Evolutionary conservation across 2,797 vertebrate species (phyloP), one percentile per base, ranked within the genome.

Genomic region (Mallotus villosus): DNA sequence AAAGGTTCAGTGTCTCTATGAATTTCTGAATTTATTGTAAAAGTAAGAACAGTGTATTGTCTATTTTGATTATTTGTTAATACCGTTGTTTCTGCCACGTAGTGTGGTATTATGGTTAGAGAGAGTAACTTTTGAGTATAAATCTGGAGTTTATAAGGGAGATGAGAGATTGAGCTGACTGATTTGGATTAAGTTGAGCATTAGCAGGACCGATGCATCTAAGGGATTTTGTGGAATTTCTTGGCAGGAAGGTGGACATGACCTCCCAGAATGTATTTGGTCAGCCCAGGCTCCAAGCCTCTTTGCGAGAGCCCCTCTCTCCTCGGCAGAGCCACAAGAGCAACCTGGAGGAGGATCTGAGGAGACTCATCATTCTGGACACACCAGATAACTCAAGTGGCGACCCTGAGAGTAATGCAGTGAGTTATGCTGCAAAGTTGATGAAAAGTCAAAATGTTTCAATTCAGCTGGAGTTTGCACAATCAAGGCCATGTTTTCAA

Each of bases 261-360:
- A 87, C 34, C 77, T 86, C 90, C 0, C 92, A 90, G 73, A 94
- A 93, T 0, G 92, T 94, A 67, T 94, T 94, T 0, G 93, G 94
- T 71, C 91, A 94, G 78, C 93, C 93, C 0, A 73, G 93, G 29
- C 59, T 94, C 17, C 81, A 90, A 11, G 94, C 94, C 0, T 93
- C 92, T 0, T 86, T 94, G 46, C 86, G 92, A 4, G 89, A 91
- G 68, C 87, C 90, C 7, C 88, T 88, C 41, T 94, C 92, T 5
- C 91, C 93, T 0, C 86, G 86, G 19, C 87, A 87, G 29, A 87
- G 81, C 74, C 87, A 88, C 53, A 94, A 91, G 57, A 94, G 89
- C 9, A 91, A 86, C 75, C 87, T 94, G 0, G 91, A 93, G 75
- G 93, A 93, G 0, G 24, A 25, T 0, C 46, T 67, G 46, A 67